phyloP scores from a whole-genome alignment of 92 coral and sea anemone species.

The Anthopleura xanthogrammica region DNA sequence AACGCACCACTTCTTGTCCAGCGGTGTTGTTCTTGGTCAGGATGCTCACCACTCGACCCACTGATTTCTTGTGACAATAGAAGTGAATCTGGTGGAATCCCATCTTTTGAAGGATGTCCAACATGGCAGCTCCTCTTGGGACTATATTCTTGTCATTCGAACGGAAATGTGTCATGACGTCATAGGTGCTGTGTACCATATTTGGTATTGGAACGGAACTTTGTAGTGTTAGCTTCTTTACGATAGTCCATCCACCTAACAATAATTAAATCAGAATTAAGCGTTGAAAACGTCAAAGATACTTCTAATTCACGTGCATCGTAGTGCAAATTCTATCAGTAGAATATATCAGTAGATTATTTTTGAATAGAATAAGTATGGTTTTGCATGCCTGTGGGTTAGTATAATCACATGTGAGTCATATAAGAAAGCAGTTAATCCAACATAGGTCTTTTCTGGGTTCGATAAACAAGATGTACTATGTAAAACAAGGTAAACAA shows the following conservation, averaged over 20 bases:
- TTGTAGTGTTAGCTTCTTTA: constrained; percentile 39
- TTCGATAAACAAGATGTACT: no score
- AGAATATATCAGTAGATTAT: no score
- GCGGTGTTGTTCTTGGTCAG: constrained; percentile 43
- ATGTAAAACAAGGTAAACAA: no score
- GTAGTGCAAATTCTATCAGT: no score
- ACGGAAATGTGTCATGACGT: no score
- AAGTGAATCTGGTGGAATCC: constrained; percentile 66
- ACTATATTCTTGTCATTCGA: no score
- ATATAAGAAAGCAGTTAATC: background rate
- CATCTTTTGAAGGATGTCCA: constrained; percentile 32
- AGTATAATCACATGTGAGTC: background rate
- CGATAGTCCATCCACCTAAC: constrained; percentile 80
- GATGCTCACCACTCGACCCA: constrained; percentile 12
- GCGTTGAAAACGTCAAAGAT: no score
- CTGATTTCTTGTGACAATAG: constrained; percentile 22
- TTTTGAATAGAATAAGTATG: no score
- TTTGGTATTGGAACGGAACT: constrained; percentile 35
- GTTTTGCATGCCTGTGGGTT: no score
- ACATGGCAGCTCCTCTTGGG: constrained; percentile 25
- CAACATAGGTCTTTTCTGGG: no score
- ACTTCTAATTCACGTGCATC: no score
- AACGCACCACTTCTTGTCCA: constrained; percentile 46
- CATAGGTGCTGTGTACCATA: background rate
- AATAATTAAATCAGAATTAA: background rate